Evolutionary conservation across 2,888 invertebrate genomes (phyloP), one percentile per base, ranked within the genome.

Genomic region (Volucella inflata): DNA sequence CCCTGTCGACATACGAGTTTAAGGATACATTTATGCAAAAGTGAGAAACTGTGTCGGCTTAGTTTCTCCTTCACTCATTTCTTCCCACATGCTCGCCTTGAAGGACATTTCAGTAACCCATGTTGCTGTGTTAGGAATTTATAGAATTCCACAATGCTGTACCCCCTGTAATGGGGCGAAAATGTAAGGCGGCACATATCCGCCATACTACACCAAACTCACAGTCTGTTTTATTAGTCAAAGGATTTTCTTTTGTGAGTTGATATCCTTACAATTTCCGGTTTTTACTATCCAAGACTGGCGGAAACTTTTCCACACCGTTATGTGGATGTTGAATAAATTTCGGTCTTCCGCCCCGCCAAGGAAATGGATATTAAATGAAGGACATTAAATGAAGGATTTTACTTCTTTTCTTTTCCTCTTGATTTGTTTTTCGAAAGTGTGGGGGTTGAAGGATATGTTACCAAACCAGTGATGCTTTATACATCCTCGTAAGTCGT

Each of bases 261-360:
- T 78, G 57, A 64, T 75, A 71, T 78, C 50, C 50, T 57, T 40
- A 16, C 68, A 68, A 75, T 55, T 80, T 75, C 74, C 67, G 71
- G 59, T 50, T 79, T 79, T 80, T 80, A 75, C 55, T 80, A 75
- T 75, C 62, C n/a, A 80, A 80, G 38, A 55, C 75, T 68, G 30
- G 68, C 64, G 62, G 70, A 62, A 65, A 75, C 62, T 68, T 55
- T 67, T 65, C 44, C n/a, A 51, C 62, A 67, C 38, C 55, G 62
- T n/a, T 72, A 38, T 50, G 57, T 68, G 48, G 14, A 71, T 36
- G 51, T 55, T 68, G 81, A 75, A 75, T 81, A 81, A 62, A 81
- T 81, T 62, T 50, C 55, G 12, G 48, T 44, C 75, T 50, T 67
- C 53, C 40, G 21, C 51, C 0, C 36, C 62, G 65, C 50, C 62